Conservation (phyloP, 2,888 invertebrate genomes). For the Acronicta leporina region DNA sequence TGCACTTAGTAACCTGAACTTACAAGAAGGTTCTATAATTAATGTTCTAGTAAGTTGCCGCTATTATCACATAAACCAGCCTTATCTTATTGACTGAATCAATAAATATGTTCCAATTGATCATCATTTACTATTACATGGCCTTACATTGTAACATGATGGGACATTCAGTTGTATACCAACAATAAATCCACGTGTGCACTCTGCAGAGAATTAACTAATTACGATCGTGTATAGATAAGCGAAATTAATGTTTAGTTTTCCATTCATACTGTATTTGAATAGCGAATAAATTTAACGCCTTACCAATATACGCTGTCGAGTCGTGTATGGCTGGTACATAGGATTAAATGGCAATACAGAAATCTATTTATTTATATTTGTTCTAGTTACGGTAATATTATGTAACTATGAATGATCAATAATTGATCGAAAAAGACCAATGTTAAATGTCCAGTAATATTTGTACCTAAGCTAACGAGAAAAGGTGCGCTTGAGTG, state of each 20-base stretch:
- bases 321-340: too few species aligned
- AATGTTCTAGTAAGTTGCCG: conserved; percentile 12
- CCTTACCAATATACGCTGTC: neutral
- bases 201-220: conserved; percentile 11
- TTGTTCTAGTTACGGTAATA: too few species aligned
- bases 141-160: conserved; percentile 24
- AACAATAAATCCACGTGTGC: conserved; percentile 13
- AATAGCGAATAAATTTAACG: conserved; percentile 31
- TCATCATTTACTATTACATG: conserved; percentile 31
- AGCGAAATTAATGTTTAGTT: conserved; percentile 12
- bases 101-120: conserved; percentile 42
- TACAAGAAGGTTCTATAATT: conserved; percentile 4
- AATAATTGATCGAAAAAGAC: too few species aligned
- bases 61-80: conserved; percentile 23
- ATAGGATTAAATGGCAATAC: too few species aligned
- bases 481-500: too few species aligned
- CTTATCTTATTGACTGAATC: conserved; percentile 37
- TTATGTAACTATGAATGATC: too few species aligned
- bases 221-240: conserved; percentile 19
- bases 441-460: too few species aligned
- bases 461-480: too few species aligned
- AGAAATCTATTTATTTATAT: too few species aligned
- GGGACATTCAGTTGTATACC: conserved; percentile 2
- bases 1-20: conserved; percentile 7
- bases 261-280: conserved; percentile 22